A percentile compares a stretch with the other conserved stretches of the same genome.
Evolutionary conservation across 1,140 invertebrate genomes (phyloP).

Genomic region (Drosophila murphyi): DNA sequence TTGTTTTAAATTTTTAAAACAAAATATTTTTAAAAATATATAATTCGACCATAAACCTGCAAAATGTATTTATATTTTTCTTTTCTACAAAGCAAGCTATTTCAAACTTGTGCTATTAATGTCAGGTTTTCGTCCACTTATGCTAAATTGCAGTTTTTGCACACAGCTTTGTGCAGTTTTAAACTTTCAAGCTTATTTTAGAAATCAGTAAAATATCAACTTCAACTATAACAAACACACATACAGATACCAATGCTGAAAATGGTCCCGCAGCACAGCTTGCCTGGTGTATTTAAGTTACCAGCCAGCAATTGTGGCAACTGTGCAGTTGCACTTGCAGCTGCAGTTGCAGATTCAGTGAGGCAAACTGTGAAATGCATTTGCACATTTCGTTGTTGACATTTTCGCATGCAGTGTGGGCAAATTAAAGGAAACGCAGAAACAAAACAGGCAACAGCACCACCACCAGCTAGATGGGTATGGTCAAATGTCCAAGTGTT

Average conservation of each 20-base stretch:
- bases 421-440: constrained; percentile 66
- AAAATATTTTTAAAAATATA: too few relatives aligned
- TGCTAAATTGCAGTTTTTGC: neutral
- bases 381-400: constrained; percentile 71
- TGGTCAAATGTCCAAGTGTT: constrained; percentile 36
- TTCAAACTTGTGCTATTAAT: neutral
- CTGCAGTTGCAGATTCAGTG: constrained; percentile 8
- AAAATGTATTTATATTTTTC: neutral
- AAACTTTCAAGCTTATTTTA: neutral
- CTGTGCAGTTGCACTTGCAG: constrained; percentile 13
- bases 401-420: constrained; percentile 45
- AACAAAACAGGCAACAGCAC: constrained; percentile 36
- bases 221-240: neutral
- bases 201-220: neutral
- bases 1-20: too few relatives aligned
- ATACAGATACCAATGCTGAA: neutral
- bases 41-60: too few relatives aligned
- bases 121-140: neutral
- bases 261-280: neutral
- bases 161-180: neutral
- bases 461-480: constrained; percentile 36
- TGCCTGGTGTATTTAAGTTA: constrained; percentile 19
- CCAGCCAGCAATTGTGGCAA: constrained; percentile 3
- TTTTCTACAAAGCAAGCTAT: neutral
- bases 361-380: constrained; percentile 53